Evolutionary conservation across 2,888 invertebrate genomes (phyloP).

Genomic region (Polydrusus pterygomalis): DNA sequence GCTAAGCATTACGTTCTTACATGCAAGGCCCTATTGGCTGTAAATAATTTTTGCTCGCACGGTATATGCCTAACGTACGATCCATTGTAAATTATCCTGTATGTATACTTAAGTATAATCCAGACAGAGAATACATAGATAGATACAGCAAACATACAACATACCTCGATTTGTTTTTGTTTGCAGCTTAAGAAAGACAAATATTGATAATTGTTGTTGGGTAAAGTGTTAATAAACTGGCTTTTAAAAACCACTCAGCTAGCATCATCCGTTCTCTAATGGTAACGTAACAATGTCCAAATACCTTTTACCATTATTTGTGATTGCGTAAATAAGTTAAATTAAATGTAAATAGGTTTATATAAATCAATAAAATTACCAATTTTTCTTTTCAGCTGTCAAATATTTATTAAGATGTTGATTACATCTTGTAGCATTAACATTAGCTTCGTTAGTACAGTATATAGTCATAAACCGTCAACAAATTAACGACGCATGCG

Average conservation of each 20-base stretch:
- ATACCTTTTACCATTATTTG: slow-evolving; percentile 17
- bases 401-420: not conserved
- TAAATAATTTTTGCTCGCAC: too few relatives aligned
- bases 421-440: too few relatives aligned
- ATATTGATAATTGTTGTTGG: slow-evolving; percentile 53
- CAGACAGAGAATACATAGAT: slow-evolving; percentile 16
- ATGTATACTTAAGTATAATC: slow-evolving; percentile 4
- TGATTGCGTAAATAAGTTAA: not conserved
- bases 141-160: slow-evolving; percentile 39
- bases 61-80: not conserved
- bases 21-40: too few relatives aligned
- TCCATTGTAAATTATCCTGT: not conserved
- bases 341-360: too few relatives aligned
- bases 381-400: too few relatives aligned
- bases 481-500: too few relatives aligned
- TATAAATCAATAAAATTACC: too few relatives aligned
- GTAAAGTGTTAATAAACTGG: slow-evolving; percentile 51
- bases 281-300: slow-evolving; percentile 33
- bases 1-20: too few relatives aligned
- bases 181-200: slow-evolving; percentile 52
- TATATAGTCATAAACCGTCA: too few relatives aligned
- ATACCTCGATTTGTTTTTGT: slow-evolving; percentile 54
- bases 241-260: slow-evolving; percentile 52
- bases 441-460: too few relatives aligned
- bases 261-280: slow-evolving; percentile 36